These are phyloP conservation scores for Andrena cerasifolii DNA, from an alignment of 1,140 invertebrate species.

Conservation along the genomic window DNA sequence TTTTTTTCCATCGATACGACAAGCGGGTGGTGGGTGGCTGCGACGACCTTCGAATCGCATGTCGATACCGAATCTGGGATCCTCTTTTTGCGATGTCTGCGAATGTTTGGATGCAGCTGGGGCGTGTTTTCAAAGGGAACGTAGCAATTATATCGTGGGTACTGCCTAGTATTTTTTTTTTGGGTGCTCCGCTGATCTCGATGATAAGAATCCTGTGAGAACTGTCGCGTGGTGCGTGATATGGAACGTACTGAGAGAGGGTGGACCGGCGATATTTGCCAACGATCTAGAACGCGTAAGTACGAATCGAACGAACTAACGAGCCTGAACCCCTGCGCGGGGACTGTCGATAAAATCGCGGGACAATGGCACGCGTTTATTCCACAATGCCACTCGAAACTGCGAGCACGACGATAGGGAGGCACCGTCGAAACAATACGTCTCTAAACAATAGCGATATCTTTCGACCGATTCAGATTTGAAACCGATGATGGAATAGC, in stretches of 20 bases:
- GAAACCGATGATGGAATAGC: constrained; percentile 69
- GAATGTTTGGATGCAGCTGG: constrained; percentile 37
- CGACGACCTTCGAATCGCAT: constrained; percentile 41
- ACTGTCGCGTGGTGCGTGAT: no score
- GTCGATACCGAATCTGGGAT: constrained; percentile 41
- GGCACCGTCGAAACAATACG: constrained; percentile 64
- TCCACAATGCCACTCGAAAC: constrained; percentile 76
- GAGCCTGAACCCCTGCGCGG: constrained; percentile 57
- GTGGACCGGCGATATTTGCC: neutral
- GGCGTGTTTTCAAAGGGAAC: no score
- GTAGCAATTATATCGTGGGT: no score
- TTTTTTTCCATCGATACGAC: constrained; percentile 32
- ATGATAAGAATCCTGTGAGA: no score
- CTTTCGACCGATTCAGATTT: constrained; percentile 72
- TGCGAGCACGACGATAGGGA: constrained; percentile 61
- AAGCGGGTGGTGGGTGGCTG: constrained; percentile 15
- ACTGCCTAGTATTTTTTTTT: no score
- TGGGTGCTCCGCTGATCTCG: no score
- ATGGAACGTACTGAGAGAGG: no score
- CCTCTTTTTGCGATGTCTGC: constrained; percentile 6
- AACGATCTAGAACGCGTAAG: neutral
- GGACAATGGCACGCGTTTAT: constrained; percentile 74
- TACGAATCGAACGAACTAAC: constrained; percentile 61
- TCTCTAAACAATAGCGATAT: constrained; percentile 73
- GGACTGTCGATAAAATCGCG: constrained; percentile 62